Evolutionary conservation across 2,113 vertebrate species (phyloP).

Genomic region (Acinonyx jubatus): DNA sequence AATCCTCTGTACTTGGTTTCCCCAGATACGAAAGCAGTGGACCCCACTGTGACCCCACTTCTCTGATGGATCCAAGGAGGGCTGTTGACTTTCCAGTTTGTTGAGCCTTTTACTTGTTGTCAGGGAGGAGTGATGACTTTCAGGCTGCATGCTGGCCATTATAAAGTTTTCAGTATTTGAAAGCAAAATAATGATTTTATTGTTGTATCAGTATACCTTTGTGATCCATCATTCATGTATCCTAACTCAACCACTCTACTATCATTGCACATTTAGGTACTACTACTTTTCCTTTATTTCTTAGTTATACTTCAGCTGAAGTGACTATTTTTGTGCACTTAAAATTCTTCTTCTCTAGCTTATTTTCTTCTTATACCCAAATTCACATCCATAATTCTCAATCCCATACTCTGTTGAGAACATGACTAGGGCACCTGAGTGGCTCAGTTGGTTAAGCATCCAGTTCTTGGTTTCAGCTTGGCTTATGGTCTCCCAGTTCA

Average conservation of each 20-base stretch:
- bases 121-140: not conserved
- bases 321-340: not conserved
- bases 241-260: not conserved
- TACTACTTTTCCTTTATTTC: not conserved
- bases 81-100: not conserved
- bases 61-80: not conserved
- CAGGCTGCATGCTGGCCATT: not conserved
- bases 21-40: not conserved
- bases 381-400: not conserved
- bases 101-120: not conserved
- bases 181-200: not conserved
- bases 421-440: not conserved
- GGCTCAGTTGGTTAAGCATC: no score
- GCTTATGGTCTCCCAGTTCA: no score
- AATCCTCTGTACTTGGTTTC: not conserved
- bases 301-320: not conserved
- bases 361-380: slow-evolving; percentile 13
- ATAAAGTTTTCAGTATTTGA: not conserved
- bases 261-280: not conserved
- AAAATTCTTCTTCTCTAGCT: not conserved
- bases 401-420: not conserved
- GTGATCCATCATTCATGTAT: not conserved
- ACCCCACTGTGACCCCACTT: not conserved
- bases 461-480: no score
- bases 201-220: not conserved